phyloP scores from a whole-genome alignment of 2,888 invertebrate genomes.

The Pandemis cinnamomeana region DNA sequence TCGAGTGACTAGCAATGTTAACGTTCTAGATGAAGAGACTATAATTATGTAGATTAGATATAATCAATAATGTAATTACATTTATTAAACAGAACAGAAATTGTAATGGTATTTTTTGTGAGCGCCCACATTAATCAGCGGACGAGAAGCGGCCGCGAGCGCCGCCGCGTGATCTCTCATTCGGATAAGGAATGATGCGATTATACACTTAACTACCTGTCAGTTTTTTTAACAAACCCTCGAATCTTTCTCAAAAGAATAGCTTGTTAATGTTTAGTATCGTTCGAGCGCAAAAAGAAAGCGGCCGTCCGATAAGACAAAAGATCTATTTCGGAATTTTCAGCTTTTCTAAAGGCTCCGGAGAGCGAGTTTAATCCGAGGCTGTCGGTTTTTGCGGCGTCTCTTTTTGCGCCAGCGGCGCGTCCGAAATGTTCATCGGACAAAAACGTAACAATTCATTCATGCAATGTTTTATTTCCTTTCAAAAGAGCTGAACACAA shows the following conservation, averaged over 20 bases:
- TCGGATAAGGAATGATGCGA: slow-evolving; percentile 40
- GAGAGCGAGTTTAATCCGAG: slow-evolving; percentile 36
- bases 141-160: slow-evolving; percentile 26
- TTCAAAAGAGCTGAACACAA: slow-evolving; percentile 71
- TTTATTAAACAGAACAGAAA: slow-evolving; percentile 42
- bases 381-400: slow-evolving; percentile 37
- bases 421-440: slow-evolving; percentile 67
- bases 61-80: slow-evolving; percentile 42
- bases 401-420: slow-evolving; percentile 66
- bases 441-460: slow-evolving; percentile 69
- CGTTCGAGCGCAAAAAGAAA: slow-evolving; percentile 23
- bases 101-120: slow-evolving; percentile 42
- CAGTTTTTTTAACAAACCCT: slow-evolving; percentile 30
- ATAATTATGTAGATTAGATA: slow-evolving; percentile 42
- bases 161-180: slow-evolving; percentile 37
- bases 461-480: slow-evolving; percentile 70
- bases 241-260: slow-evolving; percentile 24
- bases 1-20: slow-evolving; percentile 22
- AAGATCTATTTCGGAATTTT: slow-evolving; percentile 31
- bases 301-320: slow-evolving; percentile 12
- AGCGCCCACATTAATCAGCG: slow-evolving; percentile 39
- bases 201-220: slow-evolving; percentile 41
- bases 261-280: slow-evolving; percentile 14
- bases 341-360: slow-evolving; percentile 32
- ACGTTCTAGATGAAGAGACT: slow-evolving; percentile 28